These are phyloP conservation scores for Pandemis cinnamomeana DNA, from an alignment of 2,888 invertebrate species.

Conservation along the genomic window DNA sequence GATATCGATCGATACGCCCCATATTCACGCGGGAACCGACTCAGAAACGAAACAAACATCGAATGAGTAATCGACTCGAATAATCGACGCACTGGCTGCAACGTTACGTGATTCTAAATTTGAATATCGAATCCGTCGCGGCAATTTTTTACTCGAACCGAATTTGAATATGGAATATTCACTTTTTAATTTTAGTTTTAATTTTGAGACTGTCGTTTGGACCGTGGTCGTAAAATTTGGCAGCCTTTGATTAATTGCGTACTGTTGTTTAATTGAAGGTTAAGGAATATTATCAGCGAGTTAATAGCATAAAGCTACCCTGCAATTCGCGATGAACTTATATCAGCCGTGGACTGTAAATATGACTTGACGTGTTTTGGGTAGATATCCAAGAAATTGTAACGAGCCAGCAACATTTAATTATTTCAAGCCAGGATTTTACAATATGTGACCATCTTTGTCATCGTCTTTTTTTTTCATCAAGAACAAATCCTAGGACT, in stretches of 20 bases:
- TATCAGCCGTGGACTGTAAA: conserved; percentile 30
- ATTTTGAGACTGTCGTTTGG: background rate
- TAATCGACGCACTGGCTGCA: conserved; percentile 49
- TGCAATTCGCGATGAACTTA: conserved; percentile 37
- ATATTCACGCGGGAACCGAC: conserved; percentile 62
- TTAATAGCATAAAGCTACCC: conserved; percentile 32
- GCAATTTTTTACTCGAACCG: conserved; percentile 30
- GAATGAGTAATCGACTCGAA: conserved; percentile 57
- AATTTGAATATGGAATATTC: conserved; percentile 28
- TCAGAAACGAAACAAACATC: conserved; percentile 51
- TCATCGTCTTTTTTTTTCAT: too few species aligned
- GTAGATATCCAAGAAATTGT: conserved; percentile 20
- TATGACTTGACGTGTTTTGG: conserved; percentile 35
- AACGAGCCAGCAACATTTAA: background rate
- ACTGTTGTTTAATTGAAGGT: conserved; percentile 5
- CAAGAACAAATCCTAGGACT: too few species aligned
- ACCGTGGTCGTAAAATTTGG: background rate
- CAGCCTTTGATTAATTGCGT: background rate
- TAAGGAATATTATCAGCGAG: conserved; percentile 5
- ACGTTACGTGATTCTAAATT: conserved; percentile 47
- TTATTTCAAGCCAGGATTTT: too few species aligned
- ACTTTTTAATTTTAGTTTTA: background rate
- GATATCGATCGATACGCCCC: conserved; percentile 53
- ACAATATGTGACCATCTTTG: too few species aligned
- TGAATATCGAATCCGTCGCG: conserved; percentile 47